These are phyloP conservation scores for Seriola dumerili DNA, from an alignment of 2,113 vertebrate species.

Conservation along the genomic window DNA sequence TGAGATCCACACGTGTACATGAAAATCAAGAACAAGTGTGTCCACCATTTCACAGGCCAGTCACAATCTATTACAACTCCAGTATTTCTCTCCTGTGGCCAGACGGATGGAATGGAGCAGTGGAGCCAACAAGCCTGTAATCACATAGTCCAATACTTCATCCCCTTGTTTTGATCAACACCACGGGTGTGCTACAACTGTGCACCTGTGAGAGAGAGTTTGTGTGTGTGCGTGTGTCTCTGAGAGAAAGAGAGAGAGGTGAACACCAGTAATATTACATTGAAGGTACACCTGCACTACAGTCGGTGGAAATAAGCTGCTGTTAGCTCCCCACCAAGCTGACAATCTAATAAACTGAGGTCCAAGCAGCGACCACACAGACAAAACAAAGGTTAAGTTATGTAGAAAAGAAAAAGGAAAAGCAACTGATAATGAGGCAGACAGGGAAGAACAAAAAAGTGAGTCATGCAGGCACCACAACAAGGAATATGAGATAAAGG, in stretches of 20 bases:
- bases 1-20: slow-evolving; percentile 21
- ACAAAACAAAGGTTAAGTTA: neutral
- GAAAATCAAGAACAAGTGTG: slow-evolving; percentile 29
- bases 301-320: slow-evolving; percentile 8
- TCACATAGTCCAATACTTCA: slow-evolving; percentile 58
- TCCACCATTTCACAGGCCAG: slow-evolving; percentile 35
- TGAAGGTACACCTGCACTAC: slow-evolving; percentile 1
- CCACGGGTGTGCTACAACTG: slow-evolving; percentile 21
- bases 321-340: neutral
- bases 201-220: slow-evolving; percentile 16
- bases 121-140: slow-evolving; percentile 59
- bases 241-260: neutral
- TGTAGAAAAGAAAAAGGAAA: neutral
- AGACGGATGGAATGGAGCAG: slow-evolving; percentile 46
- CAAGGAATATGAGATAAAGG: neutral
- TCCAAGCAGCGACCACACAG: neutral
- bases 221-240: neutral
- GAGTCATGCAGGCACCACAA: neutral
- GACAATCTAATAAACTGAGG: slow-evolving; percentile 9
- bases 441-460: neutral
- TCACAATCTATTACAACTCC: slow-evolving; percentile 45
- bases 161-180: slow-evolving; percentile 56
- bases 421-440: neutral
- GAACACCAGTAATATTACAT: neutral
- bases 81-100: slow-evolving; percentile 51